Conservation (phyloP, 1,140 invertebrate species). For the Dinothrombium tinctorium region DNA sequence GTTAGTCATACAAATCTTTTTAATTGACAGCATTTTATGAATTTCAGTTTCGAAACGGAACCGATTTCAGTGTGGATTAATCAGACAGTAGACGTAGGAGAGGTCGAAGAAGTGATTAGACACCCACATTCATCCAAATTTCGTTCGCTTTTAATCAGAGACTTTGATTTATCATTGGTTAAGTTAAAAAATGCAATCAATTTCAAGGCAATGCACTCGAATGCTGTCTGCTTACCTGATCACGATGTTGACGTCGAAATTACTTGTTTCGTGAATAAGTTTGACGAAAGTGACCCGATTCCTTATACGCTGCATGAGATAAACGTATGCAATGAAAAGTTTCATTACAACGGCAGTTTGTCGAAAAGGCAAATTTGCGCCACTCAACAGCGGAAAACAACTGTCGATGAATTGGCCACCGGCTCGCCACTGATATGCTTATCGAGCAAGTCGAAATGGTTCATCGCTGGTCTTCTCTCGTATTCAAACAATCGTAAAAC, state of each 20-base stretch:
- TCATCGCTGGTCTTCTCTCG: constrained; percentile 11
- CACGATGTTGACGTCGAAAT: constrained; percentile 20
- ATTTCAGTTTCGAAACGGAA: too few relatives aligned
- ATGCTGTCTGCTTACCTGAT: constrained; percentile 29
- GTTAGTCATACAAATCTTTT: too few relatives aligned
- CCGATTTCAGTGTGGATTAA: not conserved
- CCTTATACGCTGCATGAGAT: constrained; percentile 9
- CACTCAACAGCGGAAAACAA: constrained; percentile 28
- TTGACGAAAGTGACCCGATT: constrained; percentile 7
- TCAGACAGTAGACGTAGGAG: not conserved
- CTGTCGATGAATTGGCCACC: constrained; percentile 25
- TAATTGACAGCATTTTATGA: too few relatives aligned
- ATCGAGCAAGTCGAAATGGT: constrained; percentile 19
- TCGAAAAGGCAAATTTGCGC: constrained; percentile 28
- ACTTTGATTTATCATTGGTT: constrained; percentile 30
- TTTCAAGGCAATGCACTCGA: constrained; percentile 26
- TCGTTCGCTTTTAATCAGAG: constrained; percentile 9
- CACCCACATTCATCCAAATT: constrained; percentile 14
- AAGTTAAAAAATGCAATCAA: constrained; percentile 27
- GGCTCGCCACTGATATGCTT: constrained; percentile 36
- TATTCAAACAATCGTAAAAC: constrained; percentile 11
- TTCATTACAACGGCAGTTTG: constrained; percentile 11
- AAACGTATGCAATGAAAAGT: constrained; percentile 10
- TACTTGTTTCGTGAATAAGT: constrained; percentile 12
- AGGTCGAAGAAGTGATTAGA: constrained; percentile 8